phyloP scores from a whole-genome alignment of 2,797 vertebrate species.

The Delichon dasypus region DNA sequence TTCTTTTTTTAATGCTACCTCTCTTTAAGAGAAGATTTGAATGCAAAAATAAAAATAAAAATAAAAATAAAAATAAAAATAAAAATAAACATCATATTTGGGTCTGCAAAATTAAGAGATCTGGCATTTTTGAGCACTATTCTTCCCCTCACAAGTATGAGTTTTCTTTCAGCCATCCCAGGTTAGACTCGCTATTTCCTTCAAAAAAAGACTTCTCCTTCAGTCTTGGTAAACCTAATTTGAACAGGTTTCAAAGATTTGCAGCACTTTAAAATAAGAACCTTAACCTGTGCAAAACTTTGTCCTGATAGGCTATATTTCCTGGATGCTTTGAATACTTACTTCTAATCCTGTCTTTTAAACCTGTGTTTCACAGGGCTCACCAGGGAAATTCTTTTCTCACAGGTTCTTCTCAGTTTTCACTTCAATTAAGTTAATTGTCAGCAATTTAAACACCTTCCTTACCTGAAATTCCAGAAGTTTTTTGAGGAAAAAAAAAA shows the following conservation, averaged over 20 bases:
- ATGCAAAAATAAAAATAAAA: background rate
- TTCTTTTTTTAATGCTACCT: background rate
- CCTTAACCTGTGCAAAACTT: background rate
- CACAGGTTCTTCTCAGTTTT: background rate
- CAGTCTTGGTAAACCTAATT: background rate
- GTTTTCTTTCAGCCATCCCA: background rate
- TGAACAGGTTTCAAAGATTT: background rate
- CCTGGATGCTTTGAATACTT: background rate
- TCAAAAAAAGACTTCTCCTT: background rate
- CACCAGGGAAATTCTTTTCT: background rate
- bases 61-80: slow-evolving; percentile 3
- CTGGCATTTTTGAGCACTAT: background rate
- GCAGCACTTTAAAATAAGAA: background rate
- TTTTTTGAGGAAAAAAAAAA: background rate
- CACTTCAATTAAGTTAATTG: slow-evolving; percentile 36
- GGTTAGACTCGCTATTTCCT: background rate
- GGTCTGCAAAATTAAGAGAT: background rate
- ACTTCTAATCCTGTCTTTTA: slow-evolving; percentile 5
- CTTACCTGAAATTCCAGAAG: background rate
- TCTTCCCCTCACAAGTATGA: background rate
- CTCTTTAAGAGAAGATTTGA: background rate
- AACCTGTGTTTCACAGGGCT: background rate
- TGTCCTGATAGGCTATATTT: background rate
- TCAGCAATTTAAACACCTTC: background rate
- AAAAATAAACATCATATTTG: background rate